Evolutionary conservation across 2,888 invertebrate genomes (phyloP).

Genomic region (Saturnia pavonia): DNA sequence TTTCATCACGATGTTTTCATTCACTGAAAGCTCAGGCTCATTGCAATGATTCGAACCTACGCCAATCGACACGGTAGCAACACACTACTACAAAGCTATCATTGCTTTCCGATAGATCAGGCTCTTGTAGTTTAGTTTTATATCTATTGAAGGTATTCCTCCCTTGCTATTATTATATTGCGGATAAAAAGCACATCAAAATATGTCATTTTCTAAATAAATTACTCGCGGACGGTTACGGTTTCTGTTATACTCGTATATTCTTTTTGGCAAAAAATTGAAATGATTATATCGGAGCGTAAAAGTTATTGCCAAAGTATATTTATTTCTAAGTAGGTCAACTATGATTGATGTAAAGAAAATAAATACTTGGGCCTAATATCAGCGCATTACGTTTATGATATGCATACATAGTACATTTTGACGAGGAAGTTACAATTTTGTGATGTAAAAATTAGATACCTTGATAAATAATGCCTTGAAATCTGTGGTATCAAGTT

Average conservation of each 20-base stretch:
- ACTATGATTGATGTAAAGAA: background rate
- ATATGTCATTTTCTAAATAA: background rate
- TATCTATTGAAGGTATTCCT: no score
- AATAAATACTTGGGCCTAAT: background rate
- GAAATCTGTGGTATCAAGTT: no score
- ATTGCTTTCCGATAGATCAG: no score
- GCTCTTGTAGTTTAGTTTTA: no score
- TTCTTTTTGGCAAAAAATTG: background rate
- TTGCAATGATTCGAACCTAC: no score
- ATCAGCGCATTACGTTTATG: background rate
- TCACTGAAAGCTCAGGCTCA: no score
- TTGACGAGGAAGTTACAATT: background rate
- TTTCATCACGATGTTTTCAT: no score
- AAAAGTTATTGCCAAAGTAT: background rate
- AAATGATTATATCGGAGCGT: background rate
- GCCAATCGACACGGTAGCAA: no score
- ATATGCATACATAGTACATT: background rate
- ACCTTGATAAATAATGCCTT: background rate
- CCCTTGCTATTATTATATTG: background rate
- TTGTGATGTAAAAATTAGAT: background rate
- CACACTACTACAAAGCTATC: no score
- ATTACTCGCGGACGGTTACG: background rate
- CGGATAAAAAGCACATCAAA: background rate
- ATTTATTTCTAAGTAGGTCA: constrained; percentile 7
- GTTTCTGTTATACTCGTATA: background rate